These are phyloP conservation scores for Cherax quadricarinatus DNA, from an alignment of 1,140 invertebrate genomes.

Conservation along the genomic window DNA sequence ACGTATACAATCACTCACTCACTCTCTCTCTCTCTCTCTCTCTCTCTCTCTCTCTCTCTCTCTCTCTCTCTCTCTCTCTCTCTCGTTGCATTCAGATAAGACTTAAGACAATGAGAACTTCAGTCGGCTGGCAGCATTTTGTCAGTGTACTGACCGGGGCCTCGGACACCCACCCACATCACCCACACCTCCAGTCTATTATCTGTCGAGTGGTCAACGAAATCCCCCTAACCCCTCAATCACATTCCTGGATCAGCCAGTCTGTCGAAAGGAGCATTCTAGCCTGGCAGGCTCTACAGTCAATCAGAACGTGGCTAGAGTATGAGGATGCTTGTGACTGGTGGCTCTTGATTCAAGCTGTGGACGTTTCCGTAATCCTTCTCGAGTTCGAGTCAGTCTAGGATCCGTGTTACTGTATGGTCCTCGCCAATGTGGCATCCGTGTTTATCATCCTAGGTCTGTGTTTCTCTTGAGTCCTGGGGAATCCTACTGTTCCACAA, in stretches of 20 bases:
- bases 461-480: no score
- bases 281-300: not conserved
- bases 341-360: not conserved
- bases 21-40: conserved; percentile 7
- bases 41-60: conserved; percentile 21
- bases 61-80: not conserved
- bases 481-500: no score
- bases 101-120: not conserved
- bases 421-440: not conserved
- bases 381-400: not conserved
- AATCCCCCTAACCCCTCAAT: conserved; percentile 18
- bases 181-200: not conserved
- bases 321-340: not conserved
- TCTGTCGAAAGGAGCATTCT: not conserved
- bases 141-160: not conserved
- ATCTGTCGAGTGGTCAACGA: conserved; percentile 36
- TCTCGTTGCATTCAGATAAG: not conserved
- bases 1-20: no score
- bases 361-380: not conserved
- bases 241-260: conserved; percentile 22
- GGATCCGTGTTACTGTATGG: no score
- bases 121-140: not conserved
- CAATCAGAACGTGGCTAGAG: not conserved
- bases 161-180: not conserved
- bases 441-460: no score